These are phyloP conservation scores for Pollachius pollachius DNA, from an alignment of 2,113 vertebrate species.

Conservation along the genomic window DNA sequence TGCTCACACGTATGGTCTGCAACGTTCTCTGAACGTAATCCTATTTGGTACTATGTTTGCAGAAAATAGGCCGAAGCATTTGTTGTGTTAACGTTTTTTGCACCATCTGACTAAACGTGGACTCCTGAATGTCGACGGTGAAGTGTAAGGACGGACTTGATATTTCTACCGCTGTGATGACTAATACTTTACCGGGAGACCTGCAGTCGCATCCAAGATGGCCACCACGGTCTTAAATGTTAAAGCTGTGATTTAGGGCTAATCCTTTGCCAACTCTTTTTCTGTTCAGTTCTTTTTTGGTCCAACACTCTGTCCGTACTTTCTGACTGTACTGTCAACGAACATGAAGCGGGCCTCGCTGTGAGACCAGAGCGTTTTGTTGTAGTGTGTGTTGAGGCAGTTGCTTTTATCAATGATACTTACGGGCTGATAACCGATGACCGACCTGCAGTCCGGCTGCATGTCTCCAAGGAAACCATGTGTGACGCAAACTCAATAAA, in stretches of 20 bases:
- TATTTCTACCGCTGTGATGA: background rate
- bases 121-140: no score
- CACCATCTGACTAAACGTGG: no score
- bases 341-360: slow-evolving; percentile 43
- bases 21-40: no score
- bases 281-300: background rate
- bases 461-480: slow-evolving; percentile 67
- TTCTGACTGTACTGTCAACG: slow-evolving; percentile 20
- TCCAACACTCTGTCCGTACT: slow-evolving; percentile 26
- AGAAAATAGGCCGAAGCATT: no score
- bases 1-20: background rate
- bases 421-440: slow-evolving; percentile 51
- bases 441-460: slow-evolving; percentile 71
- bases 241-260: slow-evolving; percentile 65
- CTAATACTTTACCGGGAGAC: slow-evolving; percentile 22
- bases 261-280: slow-evolving; percentile 24
- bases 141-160: no score
- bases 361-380: slow-evolving; percentile 52
- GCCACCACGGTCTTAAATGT: slow-evolving; percentile 59
- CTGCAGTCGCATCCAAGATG: slow-evolving; percentile 31
- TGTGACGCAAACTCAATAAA: slow-evolving; percentile 68
- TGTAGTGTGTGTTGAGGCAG: slow-evolving; percentile 58
- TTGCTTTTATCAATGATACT: slow-evolving; percentile 49
- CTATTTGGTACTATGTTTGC: no score
- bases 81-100: no score